Percentiles rank a stretch among this genome's conserved stretches.
Conservation (phyloP, 2,113 vertebrate genomes). For the Periophthalmodon schlosseri region DNA sequence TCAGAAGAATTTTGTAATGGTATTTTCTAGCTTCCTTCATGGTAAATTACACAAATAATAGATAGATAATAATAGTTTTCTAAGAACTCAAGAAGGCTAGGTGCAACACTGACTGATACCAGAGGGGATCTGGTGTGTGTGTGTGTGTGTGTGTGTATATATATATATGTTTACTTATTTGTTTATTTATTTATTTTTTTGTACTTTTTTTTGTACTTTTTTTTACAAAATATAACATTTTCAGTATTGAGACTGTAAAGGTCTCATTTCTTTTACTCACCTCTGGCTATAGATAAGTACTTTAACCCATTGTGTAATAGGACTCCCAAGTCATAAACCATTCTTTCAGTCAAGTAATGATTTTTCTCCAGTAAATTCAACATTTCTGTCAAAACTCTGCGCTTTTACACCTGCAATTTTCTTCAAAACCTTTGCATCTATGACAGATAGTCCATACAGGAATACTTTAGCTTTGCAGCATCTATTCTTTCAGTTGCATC, state of each 20-base stretch:
- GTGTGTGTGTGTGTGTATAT: too few species aligned
- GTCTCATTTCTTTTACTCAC: not conserved
- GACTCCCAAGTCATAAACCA: not conserved
- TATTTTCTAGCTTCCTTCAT: not conserved
- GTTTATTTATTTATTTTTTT: too few species aligned
- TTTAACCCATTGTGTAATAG: not conserved
- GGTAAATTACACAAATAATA: not conserved
- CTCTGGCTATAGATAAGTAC: not conserved
- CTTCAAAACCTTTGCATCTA: not conserved
- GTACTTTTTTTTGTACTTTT: too few species aligned
- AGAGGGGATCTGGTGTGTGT: too few species aligned
- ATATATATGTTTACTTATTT: too few species aligned
- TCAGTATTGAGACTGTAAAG: not conserved
- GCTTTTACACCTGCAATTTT: not conserved
- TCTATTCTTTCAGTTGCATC: slow-evolving; percentile 2
- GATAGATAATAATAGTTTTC: too few species aligned
- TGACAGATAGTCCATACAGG: not conserved
- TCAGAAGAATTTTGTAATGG: not conserved
- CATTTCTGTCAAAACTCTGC: not conserved
- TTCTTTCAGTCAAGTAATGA: not conserved
- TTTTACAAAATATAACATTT: not conserved
- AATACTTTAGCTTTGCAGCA: not conserved
- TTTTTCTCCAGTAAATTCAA: not conserved
- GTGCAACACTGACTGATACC: not conserved
- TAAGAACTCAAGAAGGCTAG: not conserved